These are phyloP conservation scores for Diadema setosum DNA, from an alignment of 35 echinoderm and acorn worm species.

Conservation along the genomic window DNA sequence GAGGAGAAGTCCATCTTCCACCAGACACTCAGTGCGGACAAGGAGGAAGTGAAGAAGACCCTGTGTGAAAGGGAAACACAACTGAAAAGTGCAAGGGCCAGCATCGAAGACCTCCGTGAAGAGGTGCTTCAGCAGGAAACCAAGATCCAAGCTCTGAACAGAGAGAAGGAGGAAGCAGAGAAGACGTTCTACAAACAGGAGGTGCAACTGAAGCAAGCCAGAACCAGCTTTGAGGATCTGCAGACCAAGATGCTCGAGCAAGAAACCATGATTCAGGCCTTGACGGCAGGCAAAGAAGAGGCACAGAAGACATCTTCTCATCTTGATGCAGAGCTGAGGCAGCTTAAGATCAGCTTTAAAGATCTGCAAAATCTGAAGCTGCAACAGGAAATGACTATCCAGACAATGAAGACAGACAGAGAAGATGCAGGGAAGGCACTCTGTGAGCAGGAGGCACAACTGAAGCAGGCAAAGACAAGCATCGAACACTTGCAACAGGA, in stretches of 20 bases:
- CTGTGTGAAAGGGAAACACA: not conserved
- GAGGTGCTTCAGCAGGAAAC: constrained; percentile 18
- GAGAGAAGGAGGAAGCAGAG: not conserved
- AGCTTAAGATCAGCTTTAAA: no score
- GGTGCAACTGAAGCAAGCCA: not conserved
- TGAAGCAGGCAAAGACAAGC: no score
- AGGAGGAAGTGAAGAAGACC: no score
- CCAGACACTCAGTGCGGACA: not conserved
- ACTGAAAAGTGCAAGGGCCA: not conserved
- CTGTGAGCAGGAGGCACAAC: no score
- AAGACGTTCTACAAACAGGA: not conserved
- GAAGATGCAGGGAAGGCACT: no score
- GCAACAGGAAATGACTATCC: no score
- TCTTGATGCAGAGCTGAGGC: no score
- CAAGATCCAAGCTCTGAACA: not conserved
- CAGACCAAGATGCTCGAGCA: not conserved
- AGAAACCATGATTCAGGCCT: no score
- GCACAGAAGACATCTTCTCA: no score
- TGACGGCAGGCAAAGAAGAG: not conserved
- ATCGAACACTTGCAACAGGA: not conserved
- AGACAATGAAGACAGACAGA: no score
- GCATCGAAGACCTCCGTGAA: not conserved
- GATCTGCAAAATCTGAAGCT: not conserved
- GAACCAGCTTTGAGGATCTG: not conserved
- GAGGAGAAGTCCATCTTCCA: not conserved